phyloP scores from a whole-genome alignment of 2,113 vertebrate species.

The Cyprinodon variegatus region DNA sequence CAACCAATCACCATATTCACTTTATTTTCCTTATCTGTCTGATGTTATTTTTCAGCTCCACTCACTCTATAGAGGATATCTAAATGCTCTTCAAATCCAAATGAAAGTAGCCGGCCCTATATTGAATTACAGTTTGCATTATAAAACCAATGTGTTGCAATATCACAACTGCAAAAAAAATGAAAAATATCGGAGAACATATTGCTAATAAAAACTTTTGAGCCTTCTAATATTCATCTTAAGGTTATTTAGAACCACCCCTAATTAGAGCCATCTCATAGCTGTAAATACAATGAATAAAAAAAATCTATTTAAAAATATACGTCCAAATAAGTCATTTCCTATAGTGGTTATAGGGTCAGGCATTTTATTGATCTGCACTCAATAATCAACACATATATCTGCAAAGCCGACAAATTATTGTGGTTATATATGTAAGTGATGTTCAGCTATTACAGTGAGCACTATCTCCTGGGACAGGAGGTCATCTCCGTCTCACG shows the following conservation, averaged over 20 bases:
- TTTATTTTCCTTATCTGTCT: too few species aligned
- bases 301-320: background rate
- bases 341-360: background rate
- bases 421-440: conserved; percentile 22
- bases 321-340: background rate
- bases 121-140: background rate
- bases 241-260: background rate
- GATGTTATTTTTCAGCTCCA: too few species aligned
- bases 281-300: background rate
- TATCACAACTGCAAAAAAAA: background rate
- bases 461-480: conserved; percentile 25
- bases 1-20: too few species aligned
- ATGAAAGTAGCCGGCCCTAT: background rate
- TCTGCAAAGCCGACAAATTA: background rate
- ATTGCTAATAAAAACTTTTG: background rate
- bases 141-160: background rate
- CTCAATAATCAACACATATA: background rate
- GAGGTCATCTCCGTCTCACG: conserved; percentile 53
- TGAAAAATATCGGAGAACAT: background rate
- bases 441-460: conserved; percentile 25
- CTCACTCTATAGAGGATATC: too few species aligned
- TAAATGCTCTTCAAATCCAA: too few species aligned
- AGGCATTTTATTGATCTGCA: background rate
- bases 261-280: background rate
- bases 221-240: background rate